Base-by-base conservation (phyloP, 1,140 invertebrate genomes). In the Drosophila malerkotliana region DNA sequence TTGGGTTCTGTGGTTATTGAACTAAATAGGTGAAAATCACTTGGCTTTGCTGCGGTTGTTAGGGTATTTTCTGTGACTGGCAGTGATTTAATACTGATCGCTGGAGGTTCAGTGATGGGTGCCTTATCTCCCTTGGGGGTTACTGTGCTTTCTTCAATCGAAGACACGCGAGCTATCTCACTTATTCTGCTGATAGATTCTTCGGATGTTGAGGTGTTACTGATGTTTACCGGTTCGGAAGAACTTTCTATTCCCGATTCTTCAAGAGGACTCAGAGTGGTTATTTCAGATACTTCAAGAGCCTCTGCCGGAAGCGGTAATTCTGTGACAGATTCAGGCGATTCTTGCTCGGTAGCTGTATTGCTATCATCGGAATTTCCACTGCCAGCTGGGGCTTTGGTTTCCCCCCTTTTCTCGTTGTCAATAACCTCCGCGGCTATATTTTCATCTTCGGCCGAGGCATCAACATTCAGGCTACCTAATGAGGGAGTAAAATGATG, bases 401-500 rank as follows among this genome's bases (percentile, higher is more conserved):
- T 84, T 39, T 60, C 58, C n/a, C 80, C 76, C 6, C 72, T 30
- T 1, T 18, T 62, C 4, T 85, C 80, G 9, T 84, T 74, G 32
- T 89, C 80, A n/a, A 73, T 62, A 24, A 89, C 56, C 32, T 89
- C 85, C 0, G 84, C 80, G 0, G 85, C 85, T n/a, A 75, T 74
- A 44, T 89, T 89, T 28, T 89, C 85, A 28, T 78, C 84, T 18
- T 71, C 67, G 24, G 58, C 44, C 3, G 34, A 41, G 53, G 56
- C 66, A 9, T 72, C 72, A 7, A 60, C 12, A 14, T 82, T 68
- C 30, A 71, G 53, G 0, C 76, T 81, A 32, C 76, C 85, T 1
- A 18, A 15, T 15, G 15, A 8, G 41, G 14, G 8, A 15, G 6
- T 15, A 44, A 44, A 44, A 44, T 15, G 2, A 15, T 44, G 10